A percentile compares a stretch with the other conserved stretches of the same genome.
These are phyloP conservation scores for Microctonus brassicae DNA, from an alignment of 2,888 invertebrate genomes.

Conservation along the genomic window DNA sequence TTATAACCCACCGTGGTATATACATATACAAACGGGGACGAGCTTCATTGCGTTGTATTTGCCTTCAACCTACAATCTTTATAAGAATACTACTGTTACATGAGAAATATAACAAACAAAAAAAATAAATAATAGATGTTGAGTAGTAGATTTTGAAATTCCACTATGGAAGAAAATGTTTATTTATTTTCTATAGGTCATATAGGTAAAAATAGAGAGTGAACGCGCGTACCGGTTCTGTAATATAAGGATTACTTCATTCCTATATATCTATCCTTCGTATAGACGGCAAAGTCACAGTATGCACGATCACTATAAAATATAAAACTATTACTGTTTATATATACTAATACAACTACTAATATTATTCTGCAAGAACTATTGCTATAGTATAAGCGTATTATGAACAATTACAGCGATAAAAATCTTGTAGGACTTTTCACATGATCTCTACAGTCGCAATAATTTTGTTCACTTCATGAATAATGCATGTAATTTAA, in stretches of 20 bases:
- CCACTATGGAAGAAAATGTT: conserved; percentile 11
- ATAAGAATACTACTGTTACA: conserved; percentile 19
- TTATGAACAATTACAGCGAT: too few species aligned
- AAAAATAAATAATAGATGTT: neutral
- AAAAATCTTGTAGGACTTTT: too few species aligned
- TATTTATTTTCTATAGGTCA: conserved; percentile 22
- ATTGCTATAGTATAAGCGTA: too few species aligned
- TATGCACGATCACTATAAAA: conserved; percentile 2
- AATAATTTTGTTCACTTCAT: neutral
- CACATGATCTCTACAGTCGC: conserved; percentile 12
- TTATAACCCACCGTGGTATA: conserved; percentile 48
- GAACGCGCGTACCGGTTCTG: conserved; percentile 54
- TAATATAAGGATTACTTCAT: conserved; percentile 59
- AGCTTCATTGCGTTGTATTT: conserved; percentile 22
- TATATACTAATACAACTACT: neutral
- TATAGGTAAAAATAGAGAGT: conserved; percentile 44
- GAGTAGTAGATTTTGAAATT: conserved; percentile 24
- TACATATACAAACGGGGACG: conserved; percentile 48
- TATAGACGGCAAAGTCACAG: neutral
- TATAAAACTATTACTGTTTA: neutral
- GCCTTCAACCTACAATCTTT: neutral
- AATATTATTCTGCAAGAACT: neutral
- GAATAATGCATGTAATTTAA: conserved; percentile 9
- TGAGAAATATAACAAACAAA: neutral
- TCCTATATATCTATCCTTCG: conserved; percentile 55